Conservation (phyloP, 2,888 invertebrate genomes). For the Alsophila aescularia region DNA sequence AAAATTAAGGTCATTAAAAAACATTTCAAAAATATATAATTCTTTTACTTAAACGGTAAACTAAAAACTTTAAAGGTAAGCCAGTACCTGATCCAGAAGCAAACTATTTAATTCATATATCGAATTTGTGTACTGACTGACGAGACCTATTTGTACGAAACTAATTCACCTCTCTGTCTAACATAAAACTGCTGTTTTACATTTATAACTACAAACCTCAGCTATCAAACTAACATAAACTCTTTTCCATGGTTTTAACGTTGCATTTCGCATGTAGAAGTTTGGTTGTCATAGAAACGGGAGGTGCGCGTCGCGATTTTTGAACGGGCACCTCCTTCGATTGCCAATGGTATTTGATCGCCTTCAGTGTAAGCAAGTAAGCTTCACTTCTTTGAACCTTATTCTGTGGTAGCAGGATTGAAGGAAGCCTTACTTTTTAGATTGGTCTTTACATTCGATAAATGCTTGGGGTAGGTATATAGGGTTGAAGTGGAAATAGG, state of each 20-base stretch:
- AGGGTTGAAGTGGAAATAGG: constrained; percentile 15
- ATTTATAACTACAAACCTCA: constrained; percentile 79
- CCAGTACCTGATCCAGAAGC: too few relatives aligned
- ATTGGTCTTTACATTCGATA: constrained; percentile 11
- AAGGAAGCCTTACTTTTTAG: background rate
- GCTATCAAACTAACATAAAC: constrained; percentile 22
- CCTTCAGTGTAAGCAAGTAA: constrained; percentile 34
- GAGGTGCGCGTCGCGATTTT: constrained; percentile 58
- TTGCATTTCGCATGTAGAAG: constrained; percentile 5
- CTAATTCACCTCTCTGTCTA: constrained; percentile 57
- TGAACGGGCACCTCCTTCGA: constrained; percentile 63
- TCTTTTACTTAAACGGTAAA: too few relatives aligned
- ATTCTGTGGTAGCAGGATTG: constrained; percentile 7
- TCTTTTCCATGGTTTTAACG: constrained; percentile 8
- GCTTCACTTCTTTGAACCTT: constrained; percentile 8
- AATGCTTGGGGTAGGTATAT: constrained; percentile 18
- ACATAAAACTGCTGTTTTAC: constrained; percentile 78
- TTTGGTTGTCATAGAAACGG: constrained; percentile 63
- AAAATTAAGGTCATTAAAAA: too few relatives aligned
- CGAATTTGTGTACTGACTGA: too few relatives aligned
- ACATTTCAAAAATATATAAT: too few relatives aligned
- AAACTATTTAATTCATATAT: too few relatives aligned
- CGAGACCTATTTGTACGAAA: too few relatives aligned
- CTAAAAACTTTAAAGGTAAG: too few relatives aligned
- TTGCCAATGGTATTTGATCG: constrained; percentile 70